Evolutionary conservation across 2,888 invertebrate genomes (phyloP), one percentile per base, ranked within the genome.

Genomic region (Teinopalpus imperialis): DNA sequence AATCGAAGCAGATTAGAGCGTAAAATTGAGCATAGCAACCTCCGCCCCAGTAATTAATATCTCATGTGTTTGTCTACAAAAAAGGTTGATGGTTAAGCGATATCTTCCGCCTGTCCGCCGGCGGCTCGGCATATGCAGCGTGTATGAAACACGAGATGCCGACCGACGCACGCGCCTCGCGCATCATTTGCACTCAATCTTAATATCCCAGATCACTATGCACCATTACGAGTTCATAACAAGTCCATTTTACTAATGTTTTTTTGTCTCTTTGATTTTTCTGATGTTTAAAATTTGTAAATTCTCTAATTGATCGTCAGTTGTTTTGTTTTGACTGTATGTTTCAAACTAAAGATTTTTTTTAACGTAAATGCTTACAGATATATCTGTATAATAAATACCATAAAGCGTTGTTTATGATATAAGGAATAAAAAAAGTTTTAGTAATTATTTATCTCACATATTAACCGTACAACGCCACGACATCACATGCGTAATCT

Each of bases 111-210:
- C 81, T 76, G 60, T 57, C 58, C 59, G 59, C 58, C 63, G 51
- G 58, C 49, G 29, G 5, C 13, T 3, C 8, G 12, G 34, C 44
- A 46, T 29, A 55, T 53, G 59, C 56, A 57, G 56, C 39, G 50
- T 59, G 52, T 69, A 61, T 68, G 69, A 57, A 83, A 85, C 67
- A 42, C 61, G 74, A 85, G 65, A 63, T 60, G 66, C 64, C 63
- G 63, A 70, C 68, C 80, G 82, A 77, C 86, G 85, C 80, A 67
- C 43, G 64, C 61, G 59, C 67, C 69, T 63, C 66, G 57, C 75
- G 85, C 70, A 53, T 70, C 83, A 85, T 86, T 85, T 81, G 68
- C 82, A 71, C 70, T 76, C 81, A 82, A 85, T 85, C 81, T 85
- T 82, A 83, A 83, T 81, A 82, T 76, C 73, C 74, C 81, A 79